These are phyloP conservation scores for Melieria omissa DNA, from an alignment of 2,888 invertebrate species.

Conservation along the genomic window DNA sequence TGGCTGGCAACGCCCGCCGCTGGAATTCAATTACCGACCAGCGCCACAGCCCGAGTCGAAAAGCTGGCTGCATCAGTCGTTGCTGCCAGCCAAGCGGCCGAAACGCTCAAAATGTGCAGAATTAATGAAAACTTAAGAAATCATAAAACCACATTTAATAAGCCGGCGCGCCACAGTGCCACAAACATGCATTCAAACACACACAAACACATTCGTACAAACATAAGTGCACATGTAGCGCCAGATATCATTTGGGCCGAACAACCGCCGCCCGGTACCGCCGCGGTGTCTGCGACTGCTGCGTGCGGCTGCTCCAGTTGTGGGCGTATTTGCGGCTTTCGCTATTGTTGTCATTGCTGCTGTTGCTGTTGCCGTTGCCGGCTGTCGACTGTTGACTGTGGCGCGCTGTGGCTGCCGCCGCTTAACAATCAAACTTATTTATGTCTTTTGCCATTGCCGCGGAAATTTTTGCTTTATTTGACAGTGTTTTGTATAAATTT, in stretches of 20 bases:
- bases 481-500: conserved; percentile 31
- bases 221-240: too few species aligned
- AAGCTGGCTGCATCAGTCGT: neutral
- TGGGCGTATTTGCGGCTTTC: conserved; percentile 33
- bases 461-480: conserved; percentile 39
- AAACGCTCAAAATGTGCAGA: conserved; percentile 12
- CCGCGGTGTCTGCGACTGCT: neutral
- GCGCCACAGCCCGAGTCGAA: conserved; percentile 22
- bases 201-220: too few species aligned
- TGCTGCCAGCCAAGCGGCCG: conserved; percentile 19
- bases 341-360: conserved; percentile 35
- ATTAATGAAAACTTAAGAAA: conserved; percentile 30
- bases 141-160: conserved; percentile 32
- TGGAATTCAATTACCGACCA: conserved; percentile 40
- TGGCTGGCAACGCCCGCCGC: conserved; percentile 37
- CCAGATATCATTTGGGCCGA: neutral
- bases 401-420: neutral
- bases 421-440: conserved; percentile 32
- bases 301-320: conserved; percentile 13
- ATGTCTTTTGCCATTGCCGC: conserved; percentile 26
- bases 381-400: neutral
- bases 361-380: neutral
- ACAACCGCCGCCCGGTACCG: neutral
- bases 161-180: neutral
- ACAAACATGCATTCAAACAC: too few species aligned